Evolutionary conservation across 2,797 vertebrate genomes (phyloP).

Genomic region (Aratinga solstitialis): DNA sequence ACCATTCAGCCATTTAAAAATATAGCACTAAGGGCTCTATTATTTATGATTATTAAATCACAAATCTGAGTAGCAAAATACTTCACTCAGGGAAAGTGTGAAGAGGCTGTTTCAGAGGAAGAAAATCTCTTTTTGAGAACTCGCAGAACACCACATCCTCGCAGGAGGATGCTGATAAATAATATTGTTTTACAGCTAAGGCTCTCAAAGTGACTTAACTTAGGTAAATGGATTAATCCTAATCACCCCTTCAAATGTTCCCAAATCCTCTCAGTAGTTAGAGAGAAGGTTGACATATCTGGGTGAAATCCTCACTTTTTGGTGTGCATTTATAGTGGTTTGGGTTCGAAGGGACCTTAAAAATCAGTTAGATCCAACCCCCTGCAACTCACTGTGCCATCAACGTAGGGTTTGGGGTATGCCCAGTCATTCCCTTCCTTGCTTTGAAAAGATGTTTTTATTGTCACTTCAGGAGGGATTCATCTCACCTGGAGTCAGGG

Average conservation of each 20-base stretch:
- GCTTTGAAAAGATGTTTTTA: background rate
- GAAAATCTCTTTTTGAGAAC: constrained; percentile 40
- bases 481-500: constrained; percentile 14
- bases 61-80: constrained; percentile 69
- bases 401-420: background rate
- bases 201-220: background rate
- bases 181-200: constrained; percentile 23
- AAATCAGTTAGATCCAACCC: background rate
- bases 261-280: background rate
- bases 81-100: constrained; percentile 47
- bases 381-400: background rate
- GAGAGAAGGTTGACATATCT: background rate
- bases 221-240: constrained; percentile 37
- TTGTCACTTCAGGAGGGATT: background rate
- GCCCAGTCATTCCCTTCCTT: background rate
- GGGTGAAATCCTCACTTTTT: background rate
- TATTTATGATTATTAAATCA: constrained; percentile 75
- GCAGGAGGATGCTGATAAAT: background rate
- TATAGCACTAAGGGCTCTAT: constrained; percentile 60
- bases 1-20: constrained; percentile 70
- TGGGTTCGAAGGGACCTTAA: background rate
- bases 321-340: background rate
- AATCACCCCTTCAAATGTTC: background rate
- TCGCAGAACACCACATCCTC: background rate
- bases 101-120: constrained; percentile 55